phyloP scores from a whole-genome alignment of 2,113 vertebrate genomes.

The Cyanoramphus novaezelandiae region DNA sequence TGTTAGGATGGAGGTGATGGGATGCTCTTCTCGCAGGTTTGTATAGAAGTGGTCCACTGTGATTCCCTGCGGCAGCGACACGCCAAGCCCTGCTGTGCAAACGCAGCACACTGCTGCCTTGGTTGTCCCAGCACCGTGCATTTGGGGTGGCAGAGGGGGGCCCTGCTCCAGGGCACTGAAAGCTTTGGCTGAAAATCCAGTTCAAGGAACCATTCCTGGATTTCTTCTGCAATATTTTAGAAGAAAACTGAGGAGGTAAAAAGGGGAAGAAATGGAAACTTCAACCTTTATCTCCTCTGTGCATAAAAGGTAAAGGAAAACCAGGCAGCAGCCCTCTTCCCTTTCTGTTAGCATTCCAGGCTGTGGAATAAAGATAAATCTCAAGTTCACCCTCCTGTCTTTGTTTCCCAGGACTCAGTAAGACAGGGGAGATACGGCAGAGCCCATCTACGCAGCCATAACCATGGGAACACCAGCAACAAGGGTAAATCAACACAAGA shows the following conservation, averaged over 20 bases:
- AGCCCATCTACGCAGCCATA: slow-evolving; percentile 11
- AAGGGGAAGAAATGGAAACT: neutral
- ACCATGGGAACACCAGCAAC: slow-evolving; percentile 54
- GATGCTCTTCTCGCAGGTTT: neutral
- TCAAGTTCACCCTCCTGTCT: slow-evolving; percentile 3
- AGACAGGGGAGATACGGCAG: slow-evolving; percentile 32
- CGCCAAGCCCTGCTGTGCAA: fast-evolving
- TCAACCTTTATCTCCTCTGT: neutral
- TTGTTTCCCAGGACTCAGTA: slow-evolving; percentile 12
- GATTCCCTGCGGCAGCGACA: neutral
- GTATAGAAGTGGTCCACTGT: neutral
- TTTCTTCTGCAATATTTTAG: neutral
- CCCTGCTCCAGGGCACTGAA: neutral
- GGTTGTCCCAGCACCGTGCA: neutral
- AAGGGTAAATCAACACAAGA: neutral
- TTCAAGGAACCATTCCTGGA: neutral
- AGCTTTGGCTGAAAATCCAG: neutral
- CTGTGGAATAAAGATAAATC: slow-evolving; percentile 28
- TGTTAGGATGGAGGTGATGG: neutral
- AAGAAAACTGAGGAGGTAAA: neutral
- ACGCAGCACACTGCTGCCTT: neutral
- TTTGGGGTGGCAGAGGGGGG: neutral
- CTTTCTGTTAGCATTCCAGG: slow-evolving; percentile 11
- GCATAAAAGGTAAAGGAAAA: slow-evolving; percentile 10
- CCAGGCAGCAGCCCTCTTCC: neutral